Conservation (phyloP, 2,888 invertebrate species). For the Notodonta dromedarius region DNA sequence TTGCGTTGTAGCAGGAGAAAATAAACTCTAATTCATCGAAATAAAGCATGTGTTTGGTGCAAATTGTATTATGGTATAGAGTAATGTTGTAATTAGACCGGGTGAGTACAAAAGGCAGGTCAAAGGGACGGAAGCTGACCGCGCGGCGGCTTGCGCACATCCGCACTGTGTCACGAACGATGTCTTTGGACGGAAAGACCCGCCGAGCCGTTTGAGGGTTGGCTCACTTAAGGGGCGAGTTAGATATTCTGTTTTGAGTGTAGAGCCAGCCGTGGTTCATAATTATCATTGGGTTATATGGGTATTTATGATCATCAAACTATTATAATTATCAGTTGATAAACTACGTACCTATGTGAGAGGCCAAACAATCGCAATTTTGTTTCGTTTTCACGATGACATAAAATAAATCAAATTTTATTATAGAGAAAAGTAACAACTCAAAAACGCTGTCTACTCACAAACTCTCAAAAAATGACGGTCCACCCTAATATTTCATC, state of each 20-base stretch:
- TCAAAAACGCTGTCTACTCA: no score
- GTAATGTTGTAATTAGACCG: conserved; percentile 68
- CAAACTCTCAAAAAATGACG: no score
- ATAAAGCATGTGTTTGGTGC: conserved; percentile 29
- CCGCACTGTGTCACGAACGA: conserved; percentile 61
- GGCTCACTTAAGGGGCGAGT: conserved; percentile 34
- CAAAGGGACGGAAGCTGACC: conserved; percentile 80
- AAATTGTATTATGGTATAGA: conserved; percentile 27
- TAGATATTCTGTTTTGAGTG: conserved; percentile 24
- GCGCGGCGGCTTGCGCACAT: conserved; percentile 65
- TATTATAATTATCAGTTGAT: no score
- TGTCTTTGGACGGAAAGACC: conserved; percentile 65
- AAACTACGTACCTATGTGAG: no score
- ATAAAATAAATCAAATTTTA: no score
- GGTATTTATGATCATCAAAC: no score
- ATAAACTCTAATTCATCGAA: conserved; percentile 33
- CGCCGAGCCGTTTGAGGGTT: conserved; percentile 50
- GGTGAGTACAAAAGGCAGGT: conserved; percentile 65
- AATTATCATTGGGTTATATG: no score
- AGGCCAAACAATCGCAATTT: no score
- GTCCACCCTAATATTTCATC: no score
- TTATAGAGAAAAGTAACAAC: no score
- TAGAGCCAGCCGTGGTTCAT: no score
- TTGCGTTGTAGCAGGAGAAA: conserved; percentile 42
- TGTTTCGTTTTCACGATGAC: no score